A percentile compares a stretch with the other conserved stretches of the same genome.
Evolutionary conservation across 2,113 vertebrate species (phyloP).

Genomic region (Pyrgilauda ruficollis): DNA sequence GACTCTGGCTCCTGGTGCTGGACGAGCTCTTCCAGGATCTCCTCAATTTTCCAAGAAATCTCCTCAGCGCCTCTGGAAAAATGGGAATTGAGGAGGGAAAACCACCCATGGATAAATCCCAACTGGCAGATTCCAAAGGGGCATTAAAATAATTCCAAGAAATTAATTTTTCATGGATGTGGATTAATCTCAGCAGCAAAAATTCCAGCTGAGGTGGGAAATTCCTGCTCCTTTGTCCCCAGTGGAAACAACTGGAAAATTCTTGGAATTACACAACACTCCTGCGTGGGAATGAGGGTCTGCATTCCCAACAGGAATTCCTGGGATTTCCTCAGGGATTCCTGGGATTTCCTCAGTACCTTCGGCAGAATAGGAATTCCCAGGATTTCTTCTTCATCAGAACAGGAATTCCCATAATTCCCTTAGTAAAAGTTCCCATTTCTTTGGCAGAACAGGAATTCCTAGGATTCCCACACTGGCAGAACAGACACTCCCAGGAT

Average conservation of each 20-base stretch:
- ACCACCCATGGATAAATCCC: background rate
- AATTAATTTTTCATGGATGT: accelerated
- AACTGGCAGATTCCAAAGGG: background rate
- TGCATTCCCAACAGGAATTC: background rate
- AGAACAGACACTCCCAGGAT: background rate
- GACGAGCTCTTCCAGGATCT: constrained; percentile 65
- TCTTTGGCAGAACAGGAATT: background rate
- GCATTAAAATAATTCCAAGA: accelerated
- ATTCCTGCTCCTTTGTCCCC: background rate
- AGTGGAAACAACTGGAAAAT: background rate
- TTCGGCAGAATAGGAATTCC: background rate
- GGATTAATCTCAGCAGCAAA: background rate
- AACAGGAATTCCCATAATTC: background rate
- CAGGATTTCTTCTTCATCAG: accelerated
- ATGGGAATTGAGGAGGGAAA: background rate
- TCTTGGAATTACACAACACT: background rate
- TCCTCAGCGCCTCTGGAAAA: constrained; percentile 52
- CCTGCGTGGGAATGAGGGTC: accelerated
- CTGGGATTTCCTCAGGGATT: background rate
- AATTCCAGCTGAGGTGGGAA: background rate
- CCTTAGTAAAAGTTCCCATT: too few relatives aligned
- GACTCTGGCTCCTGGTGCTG: background rate
- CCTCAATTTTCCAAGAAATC: constrained; percentile 4
- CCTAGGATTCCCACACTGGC: accelerated
- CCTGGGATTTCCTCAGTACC: background rate